Evolutionary conservation across 2,888 invertebrate species (phyloP).

Genomic region (Drosophila atripex): DNA sequence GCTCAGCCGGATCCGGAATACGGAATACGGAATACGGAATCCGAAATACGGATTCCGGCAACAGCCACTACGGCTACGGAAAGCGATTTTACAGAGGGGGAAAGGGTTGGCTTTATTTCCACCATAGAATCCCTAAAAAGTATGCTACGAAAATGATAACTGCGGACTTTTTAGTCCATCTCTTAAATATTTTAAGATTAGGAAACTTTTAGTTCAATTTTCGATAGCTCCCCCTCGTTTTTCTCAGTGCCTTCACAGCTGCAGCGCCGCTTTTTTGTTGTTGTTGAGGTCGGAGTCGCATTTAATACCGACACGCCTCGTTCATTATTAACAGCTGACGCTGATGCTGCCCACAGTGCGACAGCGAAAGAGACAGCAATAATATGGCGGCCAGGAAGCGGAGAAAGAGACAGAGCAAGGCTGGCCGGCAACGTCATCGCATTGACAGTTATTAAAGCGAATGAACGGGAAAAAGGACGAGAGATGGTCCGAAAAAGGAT

Average conservation of each 20-base stretch:
- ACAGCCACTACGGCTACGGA: neutral
- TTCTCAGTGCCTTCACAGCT: neutral
- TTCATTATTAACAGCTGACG: constrained; percentile 65
- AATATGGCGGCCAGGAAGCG: neutral
- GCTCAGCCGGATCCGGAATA: constrained; percentile 33
- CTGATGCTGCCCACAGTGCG: constrained; percentile 20
- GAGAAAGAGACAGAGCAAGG: constrained; percentile 9
- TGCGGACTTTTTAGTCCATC: too few relatives aligned
- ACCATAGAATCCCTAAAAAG: too few relatives aligned
- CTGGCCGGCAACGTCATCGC: constrained; percentile 15
- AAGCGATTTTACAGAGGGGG: neutral
- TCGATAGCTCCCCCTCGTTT: neutral
- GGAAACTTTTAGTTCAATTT: too few relatives aligned
- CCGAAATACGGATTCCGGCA: constrained; percentile 12
- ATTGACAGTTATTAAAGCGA: constrained; percentile 49
- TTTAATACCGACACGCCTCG: constrained; percentile 63
- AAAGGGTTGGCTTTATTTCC: neutral
- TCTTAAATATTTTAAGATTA: too few relatives aligned
- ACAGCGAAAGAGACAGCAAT: neutral
- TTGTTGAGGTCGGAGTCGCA: constrained; percentile 52
- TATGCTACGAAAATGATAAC: too few relatives aligned
- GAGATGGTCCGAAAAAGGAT: constrained; percentile 3
- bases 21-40: constrained; percentile 18
- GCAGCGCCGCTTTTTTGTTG: constrained; percentile 33
- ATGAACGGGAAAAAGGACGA: constrained; percentile 31